Base-by-base conservation (phyloP, 2,797 vertebrate species). In the Ctenopoma kingsleyae region DNA sequence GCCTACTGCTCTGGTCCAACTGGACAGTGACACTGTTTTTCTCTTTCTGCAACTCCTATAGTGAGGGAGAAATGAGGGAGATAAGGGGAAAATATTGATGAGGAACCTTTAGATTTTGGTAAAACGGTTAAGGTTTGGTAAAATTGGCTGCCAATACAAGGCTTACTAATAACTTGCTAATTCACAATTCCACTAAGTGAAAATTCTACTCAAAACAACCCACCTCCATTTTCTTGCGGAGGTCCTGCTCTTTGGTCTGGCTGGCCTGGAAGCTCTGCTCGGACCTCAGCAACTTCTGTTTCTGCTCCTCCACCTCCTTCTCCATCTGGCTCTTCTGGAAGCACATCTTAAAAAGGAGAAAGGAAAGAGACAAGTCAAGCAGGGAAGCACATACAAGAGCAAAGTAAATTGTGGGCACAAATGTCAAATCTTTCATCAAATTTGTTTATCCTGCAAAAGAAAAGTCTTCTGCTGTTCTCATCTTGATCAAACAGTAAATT, bases 31-130 rank as follows among this genome's bases (percentile, higher is more conserved):
- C 67, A 47, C 85, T 66, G 49, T 89, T 93, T 78, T 95, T 95
- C 58, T 96, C 95, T 80, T 87, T 93, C 74, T 95, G 95, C 50
- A 93, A 60, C 83, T 96, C 96, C 97, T 99, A 78, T 25, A 78
- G 27, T 3, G n/a, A 61, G 46, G 3, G 54, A 50, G 25, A 17
- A 11, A 0, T 12, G 27, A 6, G 3, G 4, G 20, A 41, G 10
- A 36, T 15, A 51, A 40, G 1, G 1, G 6, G 7, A 30, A 30
- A 30, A 30, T 30, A 7, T 30, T 32, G 2, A 9, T 32, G 30
- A 32, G 8, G 30, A 32, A 32, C 30, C 30, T 32, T 32, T 32
- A 8, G 0, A 7, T 27, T 27, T 27, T 27, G 5, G 5, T 27
- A 27, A 27, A 27, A 27, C 5, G 11, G 19, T 20, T 25, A 25